Conservation (phyloP, 2,888 invertebrate species). For the Dicyrtoma fusca region DNA sequence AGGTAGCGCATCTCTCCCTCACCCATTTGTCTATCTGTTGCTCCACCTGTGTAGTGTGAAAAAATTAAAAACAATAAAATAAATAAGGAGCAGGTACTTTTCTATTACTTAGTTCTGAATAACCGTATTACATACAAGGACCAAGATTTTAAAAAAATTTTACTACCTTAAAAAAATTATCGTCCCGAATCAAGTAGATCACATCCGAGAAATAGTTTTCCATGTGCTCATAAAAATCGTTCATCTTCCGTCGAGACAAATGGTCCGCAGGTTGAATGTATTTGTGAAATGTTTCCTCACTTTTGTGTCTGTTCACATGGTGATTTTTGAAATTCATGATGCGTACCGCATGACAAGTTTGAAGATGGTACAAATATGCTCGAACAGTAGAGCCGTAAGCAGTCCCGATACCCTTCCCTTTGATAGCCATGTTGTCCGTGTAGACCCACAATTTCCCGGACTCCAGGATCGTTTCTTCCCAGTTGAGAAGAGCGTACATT, state of each 20-base stretch:
- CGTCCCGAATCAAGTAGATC: not conserved
- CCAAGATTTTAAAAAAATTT: not conserved
- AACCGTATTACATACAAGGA: too few species aligned
- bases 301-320: not conserved
- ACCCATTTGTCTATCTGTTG: constrained; percentile 2
- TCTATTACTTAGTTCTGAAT: too few species aligned
- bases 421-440: constrained; percentile 15
- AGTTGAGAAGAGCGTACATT: constrained; percentile 12
- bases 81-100: not conserved
- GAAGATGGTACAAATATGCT: not conserved
- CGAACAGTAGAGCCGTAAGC: constrained; percentile 1
- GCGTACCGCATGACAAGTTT: not conserved
- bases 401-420: not conserved
- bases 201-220: not conserved
- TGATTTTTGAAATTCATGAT: constrained; percentile 18
- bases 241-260: not conserved
- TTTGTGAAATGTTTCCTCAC: not conserved
- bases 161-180: not conserved
- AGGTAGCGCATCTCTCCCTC: not conserved
- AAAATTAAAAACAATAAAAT: not conserved
- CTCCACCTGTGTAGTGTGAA: not conserved
- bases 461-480: not conserved
- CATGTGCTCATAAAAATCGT: not conserved
- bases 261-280: constrained; percentile 9
- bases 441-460: not conserved